phyloP scores from a whole-genome alignment of 2,888 invertebrate genomes.

The Agriopis leucophaearia region DNA sequence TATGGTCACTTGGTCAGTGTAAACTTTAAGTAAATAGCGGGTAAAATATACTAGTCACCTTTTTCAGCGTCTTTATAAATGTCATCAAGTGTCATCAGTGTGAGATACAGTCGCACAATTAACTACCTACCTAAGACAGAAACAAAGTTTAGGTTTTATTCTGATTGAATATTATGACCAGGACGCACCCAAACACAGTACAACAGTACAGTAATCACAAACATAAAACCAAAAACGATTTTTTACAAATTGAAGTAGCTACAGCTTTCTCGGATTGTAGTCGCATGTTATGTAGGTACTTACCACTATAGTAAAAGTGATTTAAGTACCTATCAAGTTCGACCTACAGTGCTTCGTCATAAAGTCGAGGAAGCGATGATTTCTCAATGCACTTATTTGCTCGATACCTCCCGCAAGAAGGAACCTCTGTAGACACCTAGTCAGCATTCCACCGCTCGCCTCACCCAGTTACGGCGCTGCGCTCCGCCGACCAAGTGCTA shows the following conservation, averaged over 20 bases:
- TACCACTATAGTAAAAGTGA: neutral
- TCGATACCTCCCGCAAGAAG: constrained; percentile 60
- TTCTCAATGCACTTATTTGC: constrained; percentile 20
- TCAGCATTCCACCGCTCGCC: constrained; percentile 78
- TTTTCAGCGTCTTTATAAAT: too few species aligned
- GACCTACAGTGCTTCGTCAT: constrained; percentile 14
- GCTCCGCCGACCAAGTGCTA: constrained; percentile 81
- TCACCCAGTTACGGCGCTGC: constrained; percentile 85
- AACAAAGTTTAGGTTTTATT: too few species aligned
- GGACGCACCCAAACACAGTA: neutral
- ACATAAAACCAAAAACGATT: neutral
- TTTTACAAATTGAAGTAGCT: constrained; percentile 33
- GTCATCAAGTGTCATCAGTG: too few species aligned
- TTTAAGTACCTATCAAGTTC: constrained; percentile 2
- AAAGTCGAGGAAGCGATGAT: constrained; percentile 14
- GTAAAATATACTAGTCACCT: too few species aligned
- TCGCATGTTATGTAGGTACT: constrained; percentile 49
- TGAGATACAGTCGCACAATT: too few species aligned
- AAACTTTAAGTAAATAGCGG: too few species aligned
- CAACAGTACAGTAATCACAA: constrained; percentile 39
- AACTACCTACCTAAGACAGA: too few species aligned
- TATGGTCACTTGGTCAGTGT: too few species aligned
- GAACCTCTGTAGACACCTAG: constrained; percentile 65
- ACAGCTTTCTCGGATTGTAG: constrained; percentile 40
- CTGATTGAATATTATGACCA: neutral